These are phyloP conservation scores for Anastrepha ludens DNA, from an alignment of 1,140 invertebrate genomes.

Conservation along the genomic window DNA sequence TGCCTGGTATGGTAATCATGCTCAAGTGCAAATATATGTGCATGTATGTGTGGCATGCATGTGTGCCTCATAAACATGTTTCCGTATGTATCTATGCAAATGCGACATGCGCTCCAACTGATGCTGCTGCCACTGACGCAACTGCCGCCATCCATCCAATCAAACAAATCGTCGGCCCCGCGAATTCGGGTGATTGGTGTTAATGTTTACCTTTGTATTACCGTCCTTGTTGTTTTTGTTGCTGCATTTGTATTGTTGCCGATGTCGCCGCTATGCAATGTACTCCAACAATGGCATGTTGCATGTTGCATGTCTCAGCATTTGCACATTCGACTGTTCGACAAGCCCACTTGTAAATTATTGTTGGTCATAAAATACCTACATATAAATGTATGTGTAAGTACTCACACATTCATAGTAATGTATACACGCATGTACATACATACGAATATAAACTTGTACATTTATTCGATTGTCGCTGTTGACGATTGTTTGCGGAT, in stretches of 20 bases:
- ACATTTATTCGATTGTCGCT: not conserved
- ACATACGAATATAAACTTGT: not conserved
- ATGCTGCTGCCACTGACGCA: slow-evolving; percentile 20
- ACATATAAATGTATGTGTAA: not conserved
- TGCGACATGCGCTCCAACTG: slow-evolving; percentile 43
- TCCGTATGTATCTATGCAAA: slow-evolving; percentile 35
- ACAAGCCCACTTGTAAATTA: slow-evolving; percentile 61
- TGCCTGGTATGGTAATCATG: slow-evolving; percentile 9
- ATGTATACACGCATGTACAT: not conserved
- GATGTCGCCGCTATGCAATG: slow-evolving; percentile 62
- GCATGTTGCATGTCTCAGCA: slow-evolving; percentile 60
- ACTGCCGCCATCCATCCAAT: slow-evolving; percentile 27
- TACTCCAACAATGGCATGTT: not conserved
- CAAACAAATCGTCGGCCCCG: slow-evolving; percentile 30
- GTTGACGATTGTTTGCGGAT: not conserved
- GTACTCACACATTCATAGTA: not conserved
- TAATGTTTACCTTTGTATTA: slow-evolving; percentile 58
- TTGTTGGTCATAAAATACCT: slow-evolving; percentile 49
- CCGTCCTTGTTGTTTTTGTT: slow-evolving; percentile 6
- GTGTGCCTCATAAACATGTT: not conserved
- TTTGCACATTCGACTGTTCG: slow-evolving; percentile 68
- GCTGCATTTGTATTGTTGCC: slow-evolving; percentile 63
- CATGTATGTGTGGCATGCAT: not conserved
- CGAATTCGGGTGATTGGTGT: slow-evolving; percentile 49
- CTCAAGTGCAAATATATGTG: slow-evolving; percentile 30